Conservation (phyloP, 1,140 invertebrate genomes). For the Triops longicaudatus region DNA sequence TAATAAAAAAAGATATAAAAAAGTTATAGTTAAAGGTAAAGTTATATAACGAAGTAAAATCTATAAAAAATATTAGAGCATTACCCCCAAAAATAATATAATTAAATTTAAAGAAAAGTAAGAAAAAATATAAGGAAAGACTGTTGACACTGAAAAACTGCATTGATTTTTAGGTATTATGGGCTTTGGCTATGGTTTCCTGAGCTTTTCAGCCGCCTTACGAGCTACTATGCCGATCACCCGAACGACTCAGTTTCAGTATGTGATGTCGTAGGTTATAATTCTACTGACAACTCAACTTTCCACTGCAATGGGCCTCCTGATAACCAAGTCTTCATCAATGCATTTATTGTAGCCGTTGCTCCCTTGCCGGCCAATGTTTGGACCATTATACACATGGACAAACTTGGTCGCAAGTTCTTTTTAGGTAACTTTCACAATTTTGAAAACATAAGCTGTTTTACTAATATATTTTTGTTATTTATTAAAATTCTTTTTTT, state of each 20-base stretch:
- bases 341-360: constrained; percentile 74
- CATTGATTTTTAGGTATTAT: constrained; percentile 65
- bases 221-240: constrained; percentile 55
- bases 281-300: constrained; percentile 43
- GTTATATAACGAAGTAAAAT: no score
- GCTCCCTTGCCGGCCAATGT: constrained; percentile 75
- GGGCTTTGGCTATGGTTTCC: constrained; percentile 88
- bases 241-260: constrained; percentile 55
- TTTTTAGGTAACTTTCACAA: constrained; percentile 58
- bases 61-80: no score
- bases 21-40: not conserved
- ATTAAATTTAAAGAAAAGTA: not conserved
- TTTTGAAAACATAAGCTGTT: not conserved
- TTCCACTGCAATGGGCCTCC: constrained; percentile 23
- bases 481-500: constrained; percentile 33
- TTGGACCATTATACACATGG: constrained; percentile 63
- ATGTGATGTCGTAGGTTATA: constrained; percentile 64
- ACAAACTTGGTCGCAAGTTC: constrained; percentile 76
- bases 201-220: constrained; percentile 76
- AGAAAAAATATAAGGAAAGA: constrained; percentile 19
- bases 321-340: constrained; percentile 56
- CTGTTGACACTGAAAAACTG: constrained; percentile 24
- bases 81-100: no score
- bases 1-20: not conserved
- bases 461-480: not conserved